phyloP scores from a whole-genome alignment of 2,888 invertebrate species.

The Glaucopsyche alexis region DNA sequence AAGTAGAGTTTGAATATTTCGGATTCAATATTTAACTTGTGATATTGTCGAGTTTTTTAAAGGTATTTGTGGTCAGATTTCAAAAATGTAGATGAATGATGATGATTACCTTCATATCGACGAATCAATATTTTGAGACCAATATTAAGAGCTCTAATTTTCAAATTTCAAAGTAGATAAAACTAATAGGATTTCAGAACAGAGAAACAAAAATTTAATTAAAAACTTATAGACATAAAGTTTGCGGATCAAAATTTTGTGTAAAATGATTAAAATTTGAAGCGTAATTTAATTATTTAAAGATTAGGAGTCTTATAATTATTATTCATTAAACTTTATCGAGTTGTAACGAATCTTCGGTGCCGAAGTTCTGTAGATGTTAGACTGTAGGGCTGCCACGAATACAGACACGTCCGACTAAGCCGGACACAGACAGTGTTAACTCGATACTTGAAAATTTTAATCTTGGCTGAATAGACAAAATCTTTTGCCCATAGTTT shows the following conservation, averaged over 20 bases:
- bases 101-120: background rate
- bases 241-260: background rate
- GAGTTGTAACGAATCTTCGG: constrained; percentile 22
- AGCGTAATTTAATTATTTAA: constrained; percentile 13
- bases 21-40: too few species aligned
- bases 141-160: background rate
- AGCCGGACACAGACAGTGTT: too few species aligned
- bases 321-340: constrained; percentile 27
- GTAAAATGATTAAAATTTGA: constrained; percentile 2
- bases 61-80: too few species aligned
- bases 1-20: too few species aligned
- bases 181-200: background rate
- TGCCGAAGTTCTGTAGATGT: constrained; percentile 14
- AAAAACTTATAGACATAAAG: background rate
- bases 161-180: background rate
- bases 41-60: too few species aligned
- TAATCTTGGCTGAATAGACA: too few species aligned
- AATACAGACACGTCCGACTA: background rate
- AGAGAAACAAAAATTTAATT: background rate
- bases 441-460: too few species aligned
- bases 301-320: constrained; percentile 23
- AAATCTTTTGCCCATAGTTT: too few species aligned
- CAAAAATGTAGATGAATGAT: too few species aligned
- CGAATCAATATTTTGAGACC: background rate
- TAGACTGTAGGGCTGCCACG: background rate